Evolutionary conservation across 2,888 invertebrate species (phyloP), one percentile per base, ranked within the genome.

Genomic region (Temnothorax ravouxi): DNA sequence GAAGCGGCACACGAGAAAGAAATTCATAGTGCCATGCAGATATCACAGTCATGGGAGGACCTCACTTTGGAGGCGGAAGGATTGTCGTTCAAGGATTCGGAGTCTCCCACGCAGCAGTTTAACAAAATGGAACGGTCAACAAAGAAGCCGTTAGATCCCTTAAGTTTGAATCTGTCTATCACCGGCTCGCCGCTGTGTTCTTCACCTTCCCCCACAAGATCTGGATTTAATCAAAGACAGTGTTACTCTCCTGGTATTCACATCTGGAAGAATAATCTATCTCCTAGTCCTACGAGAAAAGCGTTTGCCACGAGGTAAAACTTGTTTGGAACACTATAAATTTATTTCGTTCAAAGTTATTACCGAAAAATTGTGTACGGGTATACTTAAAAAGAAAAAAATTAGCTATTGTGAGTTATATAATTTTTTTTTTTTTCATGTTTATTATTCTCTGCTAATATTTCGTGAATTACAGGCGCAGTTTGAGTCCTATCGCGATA

Each of bases 21-120:
- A 95, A 96, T 98, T 76, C 98, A 98, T 95, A 97, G 97, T 91
- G 97, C 98, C 87, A 98, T 99, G 96, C 98, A 98, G 95, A 98
- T 99, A 95, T 99, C 99, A 3, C 98, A 98, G 94, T 98, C 98
- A 8, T 99, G 98, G 96, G 99, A 99, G 95, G 99, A 99, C 95
- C 96, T 99, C 52, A 97, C 97, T 9, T 95, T 98, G 89, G 97
- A 97, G 92, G 96, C 95, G 29, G 96, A 96, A 90, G 96, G 96
- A 86, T 95, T 95, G 59, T 93, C 94, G 0, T 94, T 95, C 74
- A 95, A 94, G 84, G 95, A 95, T 81, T 93, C 94, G 3, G 95
- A 95, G 47, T 93, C 93, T 18, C 89, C 94, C 41, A 91, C 92
- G 5, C 92, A 93, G 64, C 94, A 94, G 76, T 88, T 91, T 41